Base-by-base conservation (phyloP, 2,888 invertebrate genomes). In the Caenorhabditis afra region DNA sequence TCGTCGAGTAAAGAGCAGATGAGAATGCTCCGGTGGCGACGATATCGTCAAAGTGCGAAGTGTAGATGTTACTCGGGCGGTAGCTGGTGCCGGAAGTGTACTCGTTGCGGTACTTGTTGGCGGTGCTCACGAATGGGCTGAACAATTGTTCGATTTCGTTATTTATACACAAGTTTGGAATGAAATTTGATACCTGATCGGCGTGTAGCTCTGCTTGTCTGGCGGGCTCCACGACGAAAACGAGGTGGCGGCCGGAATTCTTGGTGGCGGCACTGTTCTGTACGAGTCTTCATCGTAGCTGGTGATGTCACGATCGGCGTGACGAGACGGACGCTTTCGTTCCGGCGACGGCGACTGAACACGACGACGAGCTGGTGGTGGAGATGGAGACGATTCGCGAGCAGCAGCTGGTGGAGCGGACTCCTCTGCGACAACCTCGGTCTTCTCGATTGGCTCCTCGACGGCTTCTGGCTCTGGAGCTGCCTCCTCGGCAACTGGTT, bases 11-110 rank as follows among this genome's bases (percentile, higher is more conserved):
- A 35, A 90, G 86, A 57, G 86, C 87, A 41, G 83, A 84, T 37
- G 89, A 88, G 83, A 89, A 89, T 23, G 89, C 85, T 20, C 89
- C 90, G 41, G 87, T 86, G 76, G 78, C 81, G 50, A 89, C 90
- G 55, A 88, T 81, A 71, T 90, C 90, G 82, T 90, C 90, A 68
- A 90, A 90, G 67, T 86, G 81, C 47, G 83, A 82, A 16, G 88
- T 88, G 83, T 90, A 90, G 65, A 84, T 79, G 79, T 83, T 81
- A 61, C 83, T 75, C 20, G 88, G 86, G 23, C 82, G 85, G 68
- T 83, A 83, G 67, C 84, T 79, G 47, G 77, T 64, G 23, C 71
- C 75, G 39, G 81, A 58, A 29, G 84, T 82, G 81, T 88, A 86
- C 67, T 89, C 89, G 81, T 84, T 87, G 50, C 81, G 81, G 80